Conservation (phyloP, 2,113 vertebrate genomes). For the Poeciliopsis turrubarensis region DNA sequence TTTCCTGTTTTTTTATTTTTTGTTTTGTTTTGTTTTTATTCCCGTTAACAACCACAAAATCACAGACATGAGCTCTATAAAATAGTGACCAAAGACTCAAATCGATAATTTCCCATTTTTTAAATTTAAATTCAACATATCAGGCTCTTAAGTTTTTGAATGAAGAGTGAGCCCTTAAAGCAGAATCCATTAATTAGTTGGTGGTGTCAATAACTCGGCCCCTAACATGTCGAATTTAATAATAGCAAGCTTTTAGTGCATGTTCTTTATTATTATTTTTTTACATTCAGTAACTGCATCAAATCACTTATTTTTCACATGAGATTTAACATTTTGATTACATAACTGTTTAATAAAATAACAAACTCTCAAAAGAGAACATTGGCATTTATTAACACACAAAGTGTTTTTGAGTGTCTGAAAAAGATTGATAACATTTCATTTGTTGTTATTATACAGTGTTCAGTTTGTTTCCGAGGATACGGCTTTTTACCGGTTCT, state of each 20-base stretch:
- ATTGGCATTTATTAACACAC: not conserved
- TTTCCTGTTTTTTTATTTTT: too few relatives aligned
- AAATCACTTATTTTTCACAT: not conserved
- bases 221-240: too few relatives aligned
- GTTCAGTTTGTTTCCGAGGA: not conserved
- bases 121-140: not conserved
- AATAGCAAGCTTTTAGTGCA: not conserved
- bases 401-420: too few relatives aligned
- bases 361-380: too few relatives aligned
- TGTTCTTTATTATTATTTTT: not conserved
- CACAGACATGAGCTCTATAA: not conserved
- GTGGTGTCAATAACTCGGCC: not conserved
- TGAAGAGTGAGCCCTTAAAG: not conserved
- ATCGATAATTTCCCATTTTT: not conserved
- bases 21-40: too few relatives aligned
- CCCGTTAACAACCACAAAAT: not conserved
- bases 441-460: not conserved
- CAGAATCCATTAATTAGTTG: not conserved
- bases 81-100: not conserved
- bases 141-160: too few relatives aligned
- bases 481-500: conserved; percentile 1
- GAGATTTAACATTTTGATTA: too few relatives aligned
- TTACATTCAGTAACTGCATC: not conserved
- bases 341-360: too few relatives aligned
- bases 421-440: too few relatives aligned